phyloP scores from a whole-genome alignment of 2,113 vertebrate species.

The Colinus virginianus region DNA sequence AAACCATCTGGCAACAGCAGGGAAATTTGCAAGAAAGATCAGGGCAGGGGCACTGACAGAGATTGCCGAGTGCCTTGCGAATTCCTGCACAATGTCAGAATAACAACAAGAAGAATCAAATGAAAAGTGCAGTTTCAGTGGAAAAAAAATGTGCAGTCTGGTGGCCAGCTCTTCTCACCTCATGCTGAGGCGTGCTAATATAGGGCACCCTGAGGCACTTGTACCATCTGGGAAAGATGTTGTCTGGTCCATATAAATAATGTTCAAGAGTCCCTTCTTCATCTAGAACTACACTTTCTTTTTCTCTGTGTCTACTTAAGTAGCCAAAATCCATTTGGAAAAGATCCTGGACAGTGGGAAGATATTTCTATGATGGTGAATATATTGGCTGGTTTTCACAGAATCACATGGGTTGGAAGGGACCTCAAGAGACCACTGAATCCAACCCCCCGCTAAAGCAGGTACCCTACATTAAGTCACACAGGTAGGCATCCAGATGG shows the following conservation, averaged over 20 bases:
- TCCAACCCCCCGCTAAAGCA: no score
- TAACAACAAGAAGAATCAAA: background rate
- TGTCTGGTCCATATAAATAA: background rate
- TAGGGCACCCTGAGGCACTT: background rate
- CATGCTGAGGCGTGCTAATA: background rate
- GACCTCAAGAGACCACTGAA: no score
- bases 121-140: background rate
- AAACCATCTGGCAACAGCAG: background rate
- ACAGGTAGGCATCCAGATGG: no score
- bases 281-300: background rate
- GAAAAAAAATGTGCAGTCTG: background rate
- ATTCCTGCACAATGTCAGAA: background rate
- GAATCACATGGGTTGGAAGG: no score
- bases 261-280: background rate
- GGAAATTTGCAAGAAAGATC: background rate
- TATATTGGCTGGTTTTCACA: no score
- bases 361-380: background rate
- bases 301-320: background rate
- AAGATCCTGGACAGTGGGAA: fast-evolving
- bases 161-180: background rate
- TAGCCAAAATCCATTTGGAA: background rate
- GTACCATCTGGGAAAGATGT: background rate
- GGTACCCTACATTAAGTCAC: no score
- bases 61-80: background rate
- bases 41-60: background rate